Base-by-base conservation (phyloP, 2,888 invertebrate genomes). In the Pristionchus fissidentatus region DNA sequence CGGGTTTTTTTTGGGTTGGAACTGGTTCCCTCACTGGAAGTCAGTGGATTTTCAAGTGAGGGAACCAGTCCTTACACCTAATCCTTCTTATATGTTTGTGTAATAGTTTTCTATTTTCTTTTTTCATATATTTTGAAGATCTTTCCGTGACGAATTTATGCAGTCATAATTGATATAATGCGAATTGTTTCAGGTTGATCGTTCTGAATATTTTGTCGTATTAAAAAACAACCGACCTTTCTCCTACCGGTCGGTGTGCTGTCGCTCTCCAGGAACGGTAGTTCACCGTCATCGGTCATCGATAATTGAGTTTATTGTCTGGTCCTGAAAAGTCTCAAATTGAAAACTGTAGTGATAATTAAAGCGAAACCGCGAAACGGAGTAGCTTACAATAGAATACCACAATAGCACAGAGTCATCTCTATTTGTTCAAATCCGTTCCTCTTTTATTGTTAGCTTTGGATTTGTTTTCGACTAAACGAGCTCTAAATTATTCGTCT, bases 211-310 rank as follows among this genome's bases (percentile, higher is more conserved):
- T 15, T 26, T 26, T 0, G 3, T 57, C 29, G 7, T 32, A 35
- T 8, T 19, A 35, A 35, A 62, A 26, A 35, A 3, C 22, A 10
- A 5, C 57, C 15, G 15, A 41, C 70, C 70, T 70, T 70, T 22
- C 38, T 66, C 70, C 26, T 4, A 8, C 1, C 41, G 13, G 26
- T n/a, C 41, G n/a, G 13, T 22, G 7, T 4, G 1, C 43, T 26
- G n/a, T 70, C 70, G 4, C 43, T 41, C 19, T 70, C 70, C 38
- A 70, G 70, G n/a, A 41, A 70, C 70, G 70, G 70, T 70, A 70
- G 70, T 38, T 70, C 70, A 38, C 22, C 66, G 41, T 70, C 70
- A 13, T 70, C 41, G 0, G n/a, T 41, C 70, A 70, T 70, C 70
- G 43, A 1, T 7, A 70, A 70, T 41, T 70, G 41, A 70, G 7